Evolutionary conservation across 2,113 vertebrate genomes (phyloP).

Genomic region (Atrichornis clamosus): DNA sequence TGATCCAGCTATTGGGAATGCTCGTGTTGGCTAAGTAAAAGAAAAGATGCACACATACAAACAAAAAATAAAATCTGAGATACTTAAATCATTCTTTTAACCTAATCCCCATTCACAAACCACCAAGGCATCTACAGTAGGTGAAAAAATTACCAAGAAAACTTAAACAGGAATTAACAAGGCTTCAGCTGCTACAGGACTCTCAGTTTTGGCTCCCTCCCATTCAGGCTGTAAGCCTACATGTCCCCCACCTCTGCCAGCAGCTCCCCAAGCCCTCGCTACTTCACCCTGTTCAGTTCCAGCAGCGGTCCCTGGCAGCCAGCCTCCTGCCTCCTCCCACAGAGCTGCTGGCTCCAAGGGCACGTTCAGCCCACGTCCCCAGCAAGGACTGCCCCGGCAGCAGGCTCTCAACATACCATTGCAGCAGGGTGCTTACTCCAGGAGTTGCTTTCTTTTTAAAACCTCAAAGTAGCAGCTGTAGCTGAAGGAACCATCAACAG

Average conservation of each 20-base stretch:
- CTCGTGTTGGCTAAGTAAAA: neutral
- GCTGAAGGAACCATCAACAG: neutral
- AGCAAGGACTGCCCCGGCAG: neutral
- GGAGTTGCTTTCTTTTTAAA: neutral
- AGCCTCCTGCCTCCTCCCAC: neutral
- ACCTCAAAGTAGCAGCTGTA: neutral
- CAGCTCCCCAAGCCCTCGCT: neutral
- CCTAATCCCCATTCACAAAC: neutral
- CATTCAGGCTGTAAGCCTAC: neutral
- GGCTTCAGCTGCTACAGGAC: neutral
- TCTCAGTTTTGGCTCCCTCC: neutral
- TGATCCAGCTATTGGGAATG: neutral
- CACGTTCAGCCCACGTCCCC: neutral
- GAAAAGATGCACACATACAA: neutral
- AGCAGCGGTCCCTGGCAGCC: fast-evolving
- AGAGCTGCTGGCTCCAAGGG: neutral
- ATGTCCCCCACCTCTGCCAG: fast-evolving
- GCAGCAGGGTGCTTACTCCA: neutral
- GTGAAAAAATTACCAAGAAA: neutral
- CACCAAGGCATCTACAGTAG: neutral
- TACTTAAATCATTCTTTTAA: neutral
- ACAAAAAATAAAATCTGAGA: neutral
- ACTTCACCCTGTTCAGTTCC: neutral
- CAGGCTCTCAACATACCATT: neutral
- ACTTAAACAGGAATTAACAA: neutral